A percentile compares a stretch with the other conserved stretches of the same genome.
Conservation (phyloP, 2,113 vertebrate genomes). For the Phycodurus eques region DNA sequence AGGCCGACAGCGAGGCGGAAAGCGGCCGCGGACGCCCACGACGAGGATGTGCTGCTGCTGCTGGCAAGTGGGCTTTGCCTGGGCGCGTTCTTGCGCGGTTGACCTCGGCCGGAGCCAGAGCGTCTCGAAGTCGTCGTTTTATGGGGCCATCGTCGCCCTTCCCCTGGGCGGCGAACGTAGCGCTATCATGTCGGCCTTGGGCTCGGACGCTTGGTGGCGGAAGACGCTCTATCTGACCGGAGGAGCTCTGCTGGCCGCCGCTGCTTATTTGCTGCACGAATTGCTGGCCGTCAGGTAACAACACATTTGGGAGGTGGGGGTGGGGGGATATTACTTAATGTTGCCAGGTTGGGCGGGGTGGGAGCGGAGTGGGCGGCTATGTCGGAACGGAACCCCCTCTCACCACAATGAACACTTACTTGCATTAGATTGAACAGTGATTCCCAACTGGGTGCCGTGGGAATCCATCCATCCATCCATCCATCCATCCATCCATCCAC, state of each 20-base stretch:
- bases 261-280: conserved; percentile 94
- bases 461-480: no score
- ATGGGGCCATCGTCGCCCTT: conserved; percentile 90
- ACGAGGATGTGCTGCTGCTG: conserved; percentile 93
- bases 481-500: no score
- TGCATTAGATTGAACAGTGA: no score
- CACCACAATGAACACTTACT: background rate
- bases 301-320: background rate
- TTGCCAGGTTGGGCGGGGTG: conserved; percentile 48
- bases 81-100: conserved; percentile 87
- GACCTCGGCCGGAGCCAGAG: conserved; percentile 90
- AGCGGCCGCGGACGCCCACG: conserved; percentile 61
- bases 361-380: conserved; percentile 46
- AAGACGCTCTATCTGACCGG: conserved; percentile 95
- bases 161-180: conserved; percentile 90
- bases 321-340: conserved; percentile 34
- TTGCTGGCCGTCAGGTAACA: conserved; percentile 91
- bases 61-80: conserved; percentile 91
- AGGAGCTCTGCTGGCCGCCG: conserved; percentile 93
- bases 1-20: conserved; percentile 71
- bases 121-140: conserved; percentile 83
- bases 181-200: conserved; percentile 90
- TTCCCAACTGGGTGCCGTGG: no score
- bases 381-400: conserved; percentile 56
- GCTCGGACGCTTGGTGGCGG: conserved; percentile 95